A percentile compares a stretch with the other conserved stretches of the same genome.
phyloP scores from a whole-genome alignment of 2,113 vertebrate species.

The Ceyx melanurus region DNA sequence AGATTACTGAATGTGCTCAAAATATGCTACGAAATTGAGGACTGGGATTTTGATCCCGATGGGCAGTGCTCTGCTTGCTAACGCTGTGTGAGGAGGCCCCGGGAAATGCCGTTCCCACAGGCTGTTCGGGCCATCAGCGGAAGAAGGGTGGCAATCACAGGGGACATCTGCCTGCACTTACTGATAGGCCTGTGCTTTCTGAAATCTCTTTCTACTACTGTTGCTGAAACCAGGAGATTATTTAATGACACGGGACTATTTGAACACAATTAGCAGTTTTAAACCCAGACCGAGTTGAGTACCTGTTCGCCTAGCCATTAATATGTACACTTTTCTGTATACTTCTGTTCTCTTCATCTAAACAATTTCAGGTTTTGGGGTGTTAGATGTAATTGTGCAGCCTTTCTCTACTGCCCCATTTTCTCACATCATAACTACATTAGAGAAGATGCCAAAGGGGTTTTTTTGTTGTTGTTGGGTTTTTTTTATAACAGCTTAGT shows the following conservation, averaged over 20 bases:
- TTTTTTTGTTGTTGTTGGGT: background rate
- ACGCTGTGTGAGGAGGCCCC: background rate
- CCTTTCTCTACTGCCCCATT: background rate
- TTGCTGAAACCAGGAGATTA: background rate
- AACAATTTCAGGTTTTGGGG: background rate
- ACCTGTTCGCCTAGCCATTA: background rate
- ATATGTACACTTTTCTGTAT: background rate
- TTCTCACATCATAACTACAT: background rate
- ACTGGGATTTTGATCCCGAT: background rate
- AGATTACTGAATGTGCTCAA: constrained; percentile 59
- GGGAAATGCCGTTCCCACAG: constrained; percentile 10
- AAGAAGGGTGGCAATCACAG: constrained; percentile 7
- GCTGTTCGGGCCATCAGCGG: background rate
- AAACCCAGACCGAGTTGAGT: background rate
- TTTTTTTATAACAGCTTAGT: background rate
- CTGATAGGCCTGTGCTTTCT: background rate
- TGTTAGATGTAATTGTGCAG: background rate
- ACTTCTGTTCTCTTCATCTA: background rate
- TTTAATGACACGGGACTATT: background rate
- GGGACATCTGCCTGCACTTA: constrained; percentile 17
- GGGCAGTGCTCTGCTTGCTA: background rate
- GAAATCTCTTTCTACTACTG: background rate
- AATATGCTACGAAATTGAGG: constrained; percentile 35
- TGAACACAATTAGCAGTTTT: background rate
- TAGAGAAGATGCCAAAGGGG: background rate